These are phyloP conservation scores for Tauraco erythrolophus DNA, from an alignment of 2,113 vertebrate species.

Conservation along the genomic window DNA sequence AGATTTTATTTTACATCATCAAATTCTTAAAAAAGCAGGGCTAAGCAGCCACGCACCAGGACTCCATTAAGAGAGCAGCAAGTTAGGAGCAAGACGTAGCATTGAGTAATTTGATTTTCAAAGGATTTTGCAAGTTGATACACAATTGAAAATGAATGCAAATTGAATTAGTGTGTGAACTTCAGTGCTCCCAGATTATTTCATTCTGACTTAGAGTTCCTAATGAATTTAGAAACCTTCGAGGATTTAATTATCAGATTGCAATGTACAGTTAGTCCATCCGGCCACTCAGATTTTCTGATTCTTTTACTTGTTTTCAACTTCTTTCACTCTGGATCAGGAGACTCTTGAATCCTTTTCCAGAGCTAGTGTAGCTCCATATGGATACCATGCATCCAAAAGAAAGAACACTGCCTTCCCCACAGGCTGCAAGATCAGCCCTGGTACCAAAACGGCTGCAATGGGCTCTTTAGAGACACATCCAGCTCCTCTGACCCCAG, in stretches of 20 bases:
- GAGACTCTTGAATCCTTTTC: background rate
- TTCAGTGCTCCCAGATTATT: background rate
- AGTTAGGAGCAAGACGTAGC: background rate
- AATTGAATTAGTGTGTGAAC: background rate
- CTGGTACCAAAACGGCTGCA: background rate
- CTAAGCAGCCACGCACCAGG: background rate
- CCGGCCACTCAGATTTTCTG: background rate
- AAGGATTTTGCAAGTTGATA: background rate
- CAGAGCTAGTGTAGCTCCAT: background rate
- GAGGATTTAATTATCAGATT: background rate
- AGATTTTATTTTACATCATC: background rate
- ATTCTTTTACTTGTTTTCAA: background rate
- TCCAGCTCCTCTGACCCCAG: background rate
- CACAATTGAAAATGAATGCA: background rate
- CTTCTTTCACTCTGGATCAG: background rate
- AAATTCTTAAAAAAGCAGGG: background rate
- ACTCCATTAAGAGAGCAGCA: background rate
- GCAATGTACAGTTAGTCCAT: background rate
- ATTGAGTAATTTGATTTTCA: accelerated
- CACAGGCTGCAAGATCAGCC: background rate
- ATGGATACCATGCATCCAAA: background rate
- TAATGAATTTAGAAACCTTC: background rate
- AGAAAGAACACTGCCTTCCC: background rate
- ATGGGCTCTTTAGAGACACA: background rate
- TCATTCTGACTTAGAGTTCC: background rate